These are phyloP conservation scores for Drosophila mauritiana DNA, from an alignment of 1,140 invertebrate species.

Conservation along the genomic window DNA sequence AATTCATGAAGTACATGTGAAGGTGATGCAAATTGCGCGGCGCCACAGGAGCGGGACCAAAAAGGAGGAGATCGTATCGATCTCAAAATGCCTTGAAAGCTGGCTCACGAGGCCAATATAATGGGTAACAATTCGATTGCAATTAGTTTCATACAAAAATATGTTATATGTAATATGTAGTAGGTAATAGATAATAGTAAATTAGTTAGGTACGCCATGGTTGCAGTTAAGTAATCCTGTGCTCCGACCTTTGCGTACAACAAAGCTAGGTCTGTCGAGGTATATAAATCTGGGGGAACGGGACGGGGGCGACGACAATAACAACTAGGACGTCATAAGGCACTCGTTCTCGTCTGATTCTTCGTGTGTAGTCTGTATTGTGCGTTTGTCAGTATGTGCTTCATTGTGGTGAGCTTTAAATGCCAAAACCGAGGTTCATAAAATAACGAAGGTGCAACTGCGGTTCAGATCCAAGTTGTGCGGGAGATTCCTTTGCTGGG, in stretches of 20 bases:
- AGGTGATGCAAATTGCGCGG: slow-evolving; percentile 45
- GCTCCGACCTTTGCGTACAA: slow-evolving; percentile 26
- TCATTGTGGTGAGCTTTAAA: slow-evolving; percentile 54
- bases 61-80: background rate
- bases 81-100: slow-evolving; percentile 14
- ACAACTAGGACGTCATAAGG: slow-evolving; percentile 60
- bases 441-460: slow-evolving; percentile 12
- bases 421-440: slow-evolving; percentile 47
- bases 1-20: slow-evolving; percentile 50
- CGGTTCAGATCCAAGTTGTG: slow-evolving; percentile 14
- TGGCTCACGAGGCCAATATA: slow-evolving; percentile 7
- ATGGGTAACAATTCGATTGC: slow-evolving; percentile 50
- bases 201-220: slow-evolving; percentile 47
- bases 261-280: slow-evolving; percentile 45
- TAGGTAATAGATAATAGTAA: slow-evolving; percentile 39
- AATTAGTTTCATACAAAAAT: slow-evolving; percentile 49
- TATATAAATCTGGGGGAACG: slow-evolving; percentile 36
- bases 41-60: slow-evolving; percentile 1
- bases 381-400: slow-evolving; percentile 22
- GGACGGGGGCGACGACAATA: slow-evolving; percentile 36
- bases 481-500: slow-evolving; percentile 27
- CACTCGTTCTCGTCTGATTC: slow-evolving; percentile 52
- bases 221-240: slow-evolving; percentile 46
- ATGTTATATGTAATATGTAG: slow-evolving; percentile 14
- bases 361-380: slow-evolving; percentile 11